Base-by-base conservation (phyloP, 92 coral and sea anemone species). In the Ricordea florida region DNA sequence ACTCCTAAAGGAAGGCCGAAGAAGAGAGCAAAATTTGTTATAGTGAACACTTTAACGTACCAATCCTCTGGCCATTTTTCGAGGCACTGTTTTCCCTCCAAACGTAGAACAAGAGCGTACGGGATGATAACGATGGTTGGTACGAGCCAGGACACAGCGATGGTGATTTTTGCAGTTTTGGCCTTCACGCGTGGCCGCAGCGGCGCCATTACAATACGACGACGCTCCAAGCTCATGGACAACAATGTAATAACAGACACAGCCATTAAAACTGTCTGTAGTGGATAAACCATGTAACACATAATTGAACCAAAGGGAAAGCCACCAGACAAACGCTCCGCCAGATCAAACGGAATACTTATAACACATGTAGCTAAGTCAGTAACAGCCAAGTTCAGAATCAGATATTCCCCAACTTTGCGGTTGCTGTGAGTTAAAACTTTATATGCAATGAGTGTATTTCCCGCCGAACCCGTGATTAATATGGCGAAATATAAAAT, bases 221-320 rank as follows among this genome's bases (percentile, higher is more conserved):
- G 80, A 6, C 98, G 90, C 52, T 94, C 98, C 47, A 94, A 58
- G 34, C 97, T 92, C 98, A 94, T 94, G 34, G 90, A 85, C 24
- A 93, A 73, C 57, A 94, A 40, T 13, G 94, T 94, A 34, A 91
- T 83, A 17, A 94, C 97, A 2, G 97, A 94, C 1, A 94, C 97
- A 2, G 97, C 90, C 89, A 92, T 82, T 10, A 94, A 84, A 0
- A 92, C 68, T 0, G 98, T 94, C 69, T 94, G 98, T 13, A 88
- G 74, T 14, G 98, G 98, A 57, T 93, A 94, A 2, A 94, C 84
- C 24, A 94, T 37, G 32, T 68, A 82, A 40, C 98, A 94, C 70
- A 94, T 65, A 18, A 88, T 82, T 5, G 93, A 85, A 1, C 97
- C 98, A 36, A 85, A 94, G 5, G 89, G 97, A 34, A 90, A 94